These are phyloP conservation scores for Hippoglossus hippoglossus DNA, from an alignment of 2,797 vertebrate species.

Conservation along the genomic window DNA sequence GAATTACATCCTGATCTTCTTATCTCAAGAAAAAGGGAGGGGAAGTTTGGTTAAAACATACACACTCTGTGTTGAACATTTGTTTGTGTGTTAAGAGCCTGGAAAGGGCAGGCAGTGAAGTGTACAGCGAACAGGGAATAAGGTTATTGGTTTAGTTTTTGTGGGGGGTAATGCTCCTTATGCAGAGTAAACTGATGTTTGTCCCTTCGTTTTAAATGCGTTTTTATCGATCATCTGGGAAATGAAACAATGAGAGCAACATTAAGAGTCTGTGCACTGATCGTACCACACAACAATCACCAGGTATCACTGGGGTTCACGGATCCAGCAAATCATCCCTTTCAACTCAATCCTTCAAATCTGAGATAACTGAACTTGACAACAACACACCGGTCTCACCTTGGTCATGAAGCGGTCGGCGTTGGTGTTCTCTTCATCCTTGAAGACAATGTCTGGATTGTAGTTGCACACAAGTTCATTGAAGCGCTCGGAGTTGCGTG, in stretches of 20 bases:
- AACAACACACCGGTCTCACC: conserved; percentile 81
- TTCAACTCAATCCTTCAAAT: background rate
- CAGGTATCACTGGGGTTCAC: background rate
- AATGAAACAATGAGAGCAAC: background rate
- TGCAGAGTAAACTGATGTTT: conserved; percentile 13
- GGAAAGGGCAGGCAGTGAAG: conserved; percentile 28
- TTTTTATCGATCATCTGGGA: conserved; percentile 43
- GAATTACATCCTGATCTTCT: conserved; percentile 74
- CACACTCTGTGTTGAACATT: conserved; percentile 56
- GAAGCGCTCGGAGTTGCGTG: conserved; percentile 92
- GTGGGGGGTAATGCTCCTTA: conserved; percentile 12
- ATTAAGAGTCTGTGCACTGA: too few species aligned
- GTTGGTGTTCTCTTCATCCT: conserved; percentile 96
- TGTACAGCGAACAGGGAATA: conserved; percentile 45
- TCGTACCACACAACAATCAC: background rate
- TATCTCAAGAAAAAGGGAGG: conserved; percentile 59
- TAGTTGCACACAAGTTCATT: conserved; percentile 95
- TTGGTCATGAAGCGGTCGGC: conserved; percentile 97
- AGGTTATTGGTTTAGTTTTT: conserved; percentile 25
- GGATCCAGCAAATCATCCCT: background rate
- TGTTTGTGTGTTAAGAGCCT: conserved; percentile 44
- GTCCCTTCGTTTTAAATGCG: conserved; percentile 6
- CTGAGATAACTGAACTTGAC: background rate
- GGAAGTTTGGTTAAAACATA: conserved; percentile 61
- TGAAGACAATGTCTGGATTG: conserved; percentile 97